Evolutionary conservation across 2,797 vertebrate genomes (phyloP), one percentile per base, ranked within the genome.

Genomic region (Eurystomus glaucurus): DNA sequence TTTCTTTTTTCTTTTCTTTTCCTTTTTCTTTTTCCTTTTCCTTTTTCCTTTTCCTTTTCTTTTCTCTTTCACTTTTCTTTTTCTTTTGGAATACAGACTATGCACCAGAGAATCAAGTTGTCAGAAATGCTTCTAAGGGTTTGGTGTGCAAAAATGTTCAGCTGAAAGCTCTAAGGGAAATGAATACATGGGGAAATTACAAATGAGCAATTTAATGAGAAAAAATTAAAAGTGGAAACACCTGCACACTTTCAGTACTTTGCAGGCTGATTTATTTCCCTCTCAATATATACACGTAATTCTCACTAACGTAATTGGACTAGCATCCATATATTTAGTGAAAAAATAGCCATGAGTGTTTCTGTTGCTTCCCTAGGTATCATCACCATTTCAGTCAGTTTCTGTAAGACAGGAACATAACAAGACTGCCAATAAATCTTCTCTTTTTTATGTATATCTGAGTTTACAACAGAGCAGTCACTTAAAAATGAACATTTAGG

Each of bases 171-270:
- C 23, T 78, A 84, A 74, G 6, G 23, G 5, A 25, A 58, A 87
- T 19, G 76, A 95, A 91, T 85, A 62, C n/a, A 65, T 11, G 48
- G 26, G 33, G n/a, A 90, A 93, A 88, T 69, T 93, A 86, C 29
- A 95, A 89, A 93, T 69, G 58, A 95, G 31, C 20, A 29, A 61
- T 72, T 93, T 86, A 94, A 97, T 87, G 54, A 80, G 41, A 74
- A 89, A 88, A 93, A 92, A 71, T 46, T 71, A 79, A 85, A 97
- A 97, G 41, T 39, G 28, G 12, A 43, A 97, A 88, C 61, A 89
- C 31, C 58, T 93, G 58, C 3, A 2, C 22, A 90, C 9, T 69
- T 91, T 91, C 37, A 33, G 8, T 88, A 29, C 12, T 95, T 94
- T 85, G 31, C 11, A 78, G 10, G 14, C 7, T 92, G 79, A 95